Evolutionary conservation across 1,140 invertebrate genomes (phyloP).

Genomic region (Gryon sp.): DNA sequence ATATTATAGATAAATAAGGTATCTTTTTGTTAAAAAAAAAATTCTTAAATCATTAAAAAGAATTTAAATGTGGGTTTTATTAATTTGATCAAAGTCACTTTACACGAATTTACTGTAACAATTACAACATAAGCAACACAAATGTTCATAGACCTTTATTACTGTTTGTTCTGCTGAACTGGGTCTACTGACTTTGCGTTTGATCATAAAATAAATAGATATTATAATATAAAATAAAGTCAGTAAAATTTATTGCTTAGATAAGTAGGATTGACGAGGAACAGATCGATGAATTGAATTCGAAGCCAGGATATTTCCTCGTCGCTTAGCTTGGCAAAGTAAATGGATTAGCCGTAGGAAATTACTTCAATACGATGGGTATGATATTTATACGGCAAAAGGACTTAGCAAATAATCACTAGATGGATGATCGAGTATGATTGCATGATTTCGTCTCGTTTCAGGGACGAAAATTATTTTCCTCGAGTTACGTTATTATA

Average conservation of each 20-base stretch:
- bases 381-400: constrained; percentile 42
- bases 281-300: constrained; percentile 46
- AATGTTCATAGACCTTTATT: no score
- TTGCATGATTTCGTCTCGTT: background rate
- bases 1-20: no score
- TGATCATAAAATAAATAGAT: no score
- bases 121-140: no score
- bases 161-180: no score
- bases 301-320: constrained; percentile 49
- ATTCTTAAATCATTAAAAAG: no score
- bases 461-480: background rate
- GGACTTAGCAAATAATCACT: constrained; percentile 16
- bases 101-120: no score
- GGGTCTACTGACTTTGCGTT: no score
- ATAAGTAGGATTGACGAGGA: constrained; percentile 40
- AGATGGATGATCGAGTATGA: constrained; percentile 23
- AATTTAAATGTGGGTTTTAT: no score
- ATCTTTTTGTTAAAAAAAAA: no score
- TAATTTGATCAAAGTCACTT: no score
- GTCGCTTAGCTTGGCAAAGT: constrained; percentile 43
- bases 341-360: constrained; percentile 50
- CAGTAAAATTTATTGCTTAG: constrained; percentile 25
- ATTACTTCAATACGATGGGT: constrained; percentile 41
- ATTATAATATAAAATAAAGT: constrained; percentile 32
- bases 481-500: no score